Evolutionary conservation across 2,888 invertebrate species (phyloP), one percentile per base, ranked within the genome.

Genomic region (Aelia acuminata): DNA sequence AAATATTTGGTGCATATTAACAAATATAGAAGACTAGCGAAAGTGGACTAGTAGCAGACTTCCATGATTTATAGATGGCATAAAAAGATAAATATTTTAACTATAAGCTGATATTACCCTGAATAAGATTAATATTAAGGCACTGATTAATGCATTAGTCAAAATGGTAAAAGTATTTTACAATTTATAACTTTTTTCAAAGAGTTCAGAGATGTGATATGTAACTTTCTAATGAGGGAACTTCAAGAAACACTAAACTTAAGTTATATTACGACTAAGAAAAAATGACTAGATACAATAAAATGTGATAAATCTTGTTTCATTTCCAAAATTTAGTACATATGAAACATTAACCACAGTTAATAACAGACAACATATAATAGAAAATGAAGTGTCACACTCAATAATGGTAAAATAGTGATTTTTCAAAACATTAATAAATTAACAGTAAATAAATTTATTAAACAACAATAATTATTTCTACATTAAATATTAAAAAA

Each of bases 41-140:
- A 70, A 18, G 57, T 70, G 75, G 87, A 87, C 87, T 87, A 87
- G 87, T 70, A 53, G 85, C 85, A 53, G 85, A 87, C 75, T 87
- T 87, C 43, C 57, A 75, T 49, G 63, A 87, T 70, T 57, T 57
- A 43, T 50, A 53, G 53, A 85, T 85, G 57, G 57, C 85, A 35
- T 26, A 11, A 85, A 26, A 57, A 87, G 57, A 31, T 49, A 87
- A 75, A 43, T 87, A 87, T 70, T 87, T 87, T 48, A 87, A 87
- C 43, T 39, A 80, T 43, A 80, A 80, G 53, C 57, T 70, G 75
- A 75, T 26, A 47, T 57, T 87, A 87, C 87, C 87, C 87, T 87
- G 87, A 87, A 87, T 87, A 87, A 57, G 47, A 48, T 87, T 87
- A 39, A 48, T 75, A 63, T 87, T 87, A 87, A 87, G 87, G 87